A percentile compares a stretch with the other conserved stretches of the same genome.
Conservation (phyloP, 2,797 vertebrate genomes). For the Fistularia commersonii region DNA sequence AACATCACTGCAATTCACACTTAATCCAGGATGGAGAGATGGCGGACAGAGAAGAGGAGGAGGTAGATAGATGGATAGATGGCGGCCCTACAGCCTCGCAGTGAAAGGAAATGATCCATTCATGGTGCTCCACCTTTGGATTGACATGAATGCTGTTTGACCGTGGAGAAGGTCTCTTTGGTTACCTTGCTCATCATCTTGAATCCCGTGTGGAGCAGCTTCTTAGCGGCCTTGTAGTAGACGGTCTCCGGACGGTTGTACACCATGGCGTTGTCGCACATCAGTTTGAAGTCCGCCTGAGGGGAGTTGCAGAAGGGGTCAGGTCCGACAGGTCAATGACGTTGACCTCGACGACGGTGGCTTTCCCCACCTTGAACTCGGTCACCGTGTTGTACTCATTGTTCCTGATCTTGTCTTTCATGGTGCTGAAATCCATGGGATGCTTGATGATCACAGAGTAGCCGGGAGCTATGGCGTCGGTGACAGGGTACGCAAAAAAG, state of each 20-base stretch:
- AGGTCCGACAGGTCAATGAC: neutral
- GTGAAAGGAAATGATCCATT: too few species aligned
- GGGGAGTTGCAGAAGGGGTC: slow-evolving; percentile 28
- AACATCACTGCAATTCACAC: too few species aligned
- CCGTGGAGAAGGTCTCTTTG: neutral
- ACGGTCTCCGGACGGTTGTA: slow-evolving; percentile 98
- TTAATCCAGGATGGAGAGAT: too few species aligned
- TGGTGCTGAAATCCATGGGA: slow-evolving; percentile 98
- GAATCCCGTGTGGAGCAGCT: slow-evolving; percentile 96
- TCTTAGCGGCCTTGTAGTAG: slow-evolving; percentile 98
- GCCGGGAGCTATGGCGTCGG: slow-evolving; percentile 94
- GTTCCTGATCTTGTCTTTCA: slow-evolving; percentile 92
- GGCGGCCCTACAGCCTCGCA: too few species aligned
- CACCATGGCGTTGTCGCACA: slow-evolving; percentile 99
- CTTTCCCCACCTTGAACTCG: slow-evolving; percentile 89
- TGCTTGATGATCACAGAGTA: slow-evolving; percentile 99
- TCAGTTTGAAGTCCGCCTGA: slow-evolving; percentile 97
- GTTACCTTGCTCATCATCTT: slow-evolving; percentile 99
- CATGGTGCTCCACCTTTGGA: too few species aligned
- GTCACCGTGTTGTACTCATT: slow-evolving; percentile 97
- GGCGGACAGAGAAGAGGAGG: too few species aligned
- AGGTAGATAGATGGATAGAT: too few species aligned
- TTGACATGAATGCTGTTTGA: too few species aligned
- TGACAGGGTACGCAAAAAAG: slow-evolving; percentile 96
- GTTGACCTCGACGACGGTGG: neutral